Percentiles rank a stretch among this genome's conserved stretches.
Evolutionary conservation across 2,113 vertebrate species (phyloP).

Genomic region (Paracanthobrama guichenoti): DNA sequence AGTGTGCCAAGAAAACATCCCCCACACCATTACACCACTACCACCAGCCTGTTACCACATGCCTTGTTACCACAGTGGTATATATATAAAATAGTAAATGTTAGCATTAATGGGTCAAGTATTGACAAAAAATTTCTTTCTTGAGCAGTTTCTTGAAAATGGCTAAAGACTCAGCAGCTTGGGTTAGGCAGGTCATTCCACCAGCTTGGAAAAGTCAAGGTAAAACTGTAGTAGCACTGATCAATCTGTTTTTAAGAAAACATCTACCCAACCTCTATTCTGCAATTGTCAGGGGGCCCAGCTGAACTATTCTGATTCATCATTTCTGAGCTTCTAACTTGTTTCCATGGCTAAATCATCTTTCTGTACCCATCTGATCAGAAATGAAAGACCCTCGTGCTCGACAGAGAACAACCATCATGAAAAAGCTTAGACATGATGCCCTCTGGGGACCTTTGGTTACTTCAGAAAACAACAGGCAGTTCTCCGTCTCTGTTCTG

Average conservation of each 20-base stretch:
- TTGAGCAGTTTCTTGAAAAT: too few relatives aligned
- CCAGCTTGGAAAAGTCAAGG: too few relatives aligned
- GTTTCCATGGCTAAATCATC: not conserved
- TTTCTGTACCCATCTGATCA: not conserved
- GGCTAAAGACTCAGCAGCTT: too few relatives aligned
- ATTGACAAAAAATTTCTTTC: too few relatives aligned
- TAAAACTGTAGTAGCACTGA: not conserved
- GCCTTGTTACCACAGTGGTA: too few relatives aligned
- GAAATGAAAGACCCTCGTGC: slow-evolving; percentile 32
- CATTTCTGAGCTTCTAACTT: not conserved
- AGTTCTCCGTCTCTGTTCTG: slow-evolving; percentile 58
- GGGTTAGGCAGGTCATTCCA: too few relatives aligned
- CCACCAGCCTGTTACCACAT: too few relatives aligned
- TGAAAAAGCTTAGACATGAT: slow-evolving; percentile 35
- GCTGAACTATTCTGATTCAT: slow-evolving; percentile 20
- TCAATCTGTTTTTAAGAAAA: not conserved
- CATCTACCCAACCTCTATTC: not conserved
- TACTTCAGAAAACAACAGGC: slow-evolving; percentile 52
- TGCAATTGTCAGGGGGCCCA: not conserved
- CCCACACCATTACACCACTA: too few relatives aligned
- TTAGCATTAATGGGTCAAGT: too few relatives aligned
- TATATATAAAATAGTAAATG: too few relatives aligned
- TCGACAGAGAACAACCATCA: not conserved
- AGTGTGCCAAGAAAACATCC: too few relatives aligned
- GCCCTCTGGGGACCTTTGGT: slow-evolving; percentile 52